A percentile compares a stretch with the other conserved stretches of the same genome.
phyloP scores from a whole-genome alignment of 2,113 vertebrate genomes.

The Phoxinus phoxinus region DNA sequence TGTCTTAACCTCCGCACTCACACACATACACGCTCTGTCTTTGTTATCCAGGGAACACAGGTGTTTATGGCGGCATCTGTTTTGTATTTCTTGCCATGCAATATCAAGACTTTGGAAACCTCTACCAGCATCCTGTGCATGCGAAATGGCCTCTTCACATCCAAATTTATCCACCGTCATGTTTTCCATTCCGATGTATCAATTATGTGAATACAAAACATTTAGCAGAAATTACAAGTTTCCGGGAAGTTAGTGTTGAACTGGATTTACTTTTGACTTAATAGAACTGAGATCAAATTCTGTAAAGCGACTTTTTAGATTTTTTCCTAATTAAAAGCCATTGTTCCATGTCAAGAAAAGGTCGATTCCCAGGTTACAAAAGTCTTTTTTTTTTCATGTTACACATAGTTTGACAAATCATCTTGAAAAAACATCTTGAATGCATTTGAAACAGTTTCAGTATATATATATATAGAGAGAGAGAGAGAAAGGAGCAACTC shows the following conservation, averaged over 20 bases:
- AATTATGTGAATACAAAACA: neutral
- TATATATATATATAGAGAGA: too few relatives aligned
- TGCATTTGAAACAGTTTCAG: neutral
- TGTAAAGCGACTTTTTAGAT: neutral
- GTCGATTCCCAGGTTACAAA: neutral
- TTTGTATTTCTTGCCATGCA: slow-evolving; percentile 62
- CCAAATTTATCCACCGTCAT: neutral
- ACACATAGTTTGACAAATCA: neutral
- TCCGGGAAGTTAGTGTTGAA: neutral
- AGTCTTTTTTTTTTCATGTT: neutral
- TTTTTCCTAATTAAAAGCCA: neutral
- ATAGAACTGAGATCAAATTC: neutral
- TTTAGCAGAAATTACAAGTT: neutral
- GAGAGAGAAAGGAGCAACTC: slow-evolving; percentile 74
- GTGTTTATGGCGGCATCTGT: slow-evolving; percentile 78
- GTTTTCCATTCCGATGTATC: neutral
- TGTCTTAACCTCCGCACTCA: slow-evolving; percentile 18
- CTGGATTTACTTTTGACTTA: neutral
- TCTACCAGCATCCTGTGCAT: neutral
- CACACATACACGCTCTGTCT: slow-evolving; percentile 44
- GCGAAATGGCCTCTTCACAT: neutral
- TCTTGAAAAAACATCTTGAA: neutral
- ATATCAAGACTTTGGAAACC: slow-evolving; percentile 56
- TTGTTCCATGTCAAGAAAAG: neutral
- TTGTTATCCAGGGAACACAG: slow-evolving; percentile 69